Base-by-base conservation (phyloP, 2,888 invertebrate species). In the Sinhomidia bicolor region DNA sequence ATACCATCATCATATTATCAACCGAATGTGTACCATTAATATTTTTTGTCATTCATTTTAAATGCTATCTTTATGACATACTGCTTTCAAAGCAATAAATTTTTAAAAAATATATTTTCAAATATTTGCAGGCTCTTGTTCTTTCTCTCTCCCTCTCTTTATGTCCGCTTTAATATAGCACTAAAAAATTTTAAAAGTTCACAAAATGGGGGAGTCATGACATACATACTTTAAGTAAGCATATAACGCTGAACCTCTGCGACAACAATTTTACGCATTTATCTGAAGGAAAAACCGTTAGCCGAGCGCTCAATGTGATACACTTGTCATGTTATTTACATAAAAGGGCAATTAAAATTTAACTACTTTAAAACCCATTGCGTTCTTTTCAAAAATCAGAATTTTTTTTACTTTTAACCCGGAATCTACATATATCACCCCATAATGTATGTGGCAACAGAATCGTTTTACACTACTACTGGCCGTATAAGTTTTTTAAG, bases 311-410 rank as follows among this genome's bases (percentile, higher is more conserved):
- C 17, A 14, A 60, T 60, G 23, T 17, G 23, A 26, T 60, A 41
- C 68, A 68, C 36, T 36, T 41, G n/a, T 68, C 68, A 68, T 41
- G 41, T 68, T 36, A 68, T 68, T 68, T 68, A 41, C 68, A 68
- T 68, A 68, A 68, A 68, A 36, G 32, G 5, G 68, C 68, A 68
- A 68, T 68, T 36, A 68, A 68, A 36, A 36, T 68, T 68, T 68
- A n/a, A 36, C 20, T 32, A 36, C 36, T 62, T 6, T 62, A n/a
- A n/a, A 57, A 1, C 57, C 57, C 1, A 12, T 62, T 32, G 62
- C 1, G 2, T 54, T 17, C 54, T 6, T 54, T 12, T 12, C 9
- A 44, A 44, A 54, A 9, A 12, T 54, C 17, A 10, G 23, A 57
- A 57, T n/a, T n/a, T n/a, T n/a, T 57, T 23, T 14, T 29, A 3